Percentiles rank a stretch among this genome's conserved stretches.
Evolutionary conservation across 92 coral and sea anemone species (phyloP).

Genomic region (Porites lobata): DNA sequence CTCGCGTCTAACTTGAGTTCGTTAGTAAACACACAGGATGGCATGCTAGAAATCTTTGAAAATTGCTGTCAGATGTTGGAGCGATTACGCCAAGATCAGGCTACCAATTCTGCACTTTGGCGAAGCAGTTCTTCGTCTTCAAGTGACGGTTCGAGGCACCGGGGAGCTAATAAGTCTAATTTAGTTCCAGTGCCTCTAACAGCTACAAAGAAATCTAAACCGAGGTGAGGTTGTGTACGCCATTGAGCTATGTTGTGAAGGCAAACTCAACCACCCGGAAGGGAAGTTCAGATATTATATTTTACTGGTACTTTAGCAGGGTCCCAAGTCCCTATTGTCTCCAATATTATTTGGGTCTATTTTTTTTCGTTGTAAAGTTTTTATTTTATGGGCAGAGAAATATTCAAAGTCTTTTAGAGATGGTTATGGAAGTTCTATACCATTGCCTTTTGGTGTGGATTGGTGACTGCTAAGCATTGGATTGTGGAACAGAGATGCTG

Average conservation of each 20-base stretch:
- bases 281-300: too few species aligned
- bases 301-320: too few species aligned
- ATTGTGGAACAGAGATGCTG: too few species aligned
- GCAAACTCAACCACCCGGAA: too few species aligned
- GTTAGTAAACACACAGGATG: background rate
- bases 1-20: conserved; percentile 33
- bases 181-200: conserved; percentile 13
- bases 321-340: too few species aligned
- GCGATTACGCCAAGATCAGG: conserved; percentile 8
- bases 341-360: too few species aligned
- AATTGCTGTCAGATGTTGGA: conserved; percentile 16
- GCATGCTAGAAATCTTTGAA: background rate
- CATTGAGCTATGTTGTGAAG: background rate
- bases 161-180: conserved; percentile 26
- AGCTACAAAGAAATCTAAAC: background rate
- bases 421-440: too few species aligned
- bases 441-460: too few species aligned
- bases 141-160: background rate
- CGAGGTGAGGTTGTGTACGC: conserved; percentile 1
- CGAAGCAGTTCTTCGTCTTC: background rate
- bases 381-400: too few species aligned
- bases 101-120: background rate
- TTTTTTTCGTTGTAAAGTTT: too few species aligned
- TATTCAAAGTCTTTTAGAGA: too few species aligned
- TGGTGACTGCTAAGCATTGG: too few species aligned